These are phyloP conservation scores for Stegodyphus dumicola DNA, from an alignment of 1,140 invertebrate species.

Conservation along the genomic window DNA sequence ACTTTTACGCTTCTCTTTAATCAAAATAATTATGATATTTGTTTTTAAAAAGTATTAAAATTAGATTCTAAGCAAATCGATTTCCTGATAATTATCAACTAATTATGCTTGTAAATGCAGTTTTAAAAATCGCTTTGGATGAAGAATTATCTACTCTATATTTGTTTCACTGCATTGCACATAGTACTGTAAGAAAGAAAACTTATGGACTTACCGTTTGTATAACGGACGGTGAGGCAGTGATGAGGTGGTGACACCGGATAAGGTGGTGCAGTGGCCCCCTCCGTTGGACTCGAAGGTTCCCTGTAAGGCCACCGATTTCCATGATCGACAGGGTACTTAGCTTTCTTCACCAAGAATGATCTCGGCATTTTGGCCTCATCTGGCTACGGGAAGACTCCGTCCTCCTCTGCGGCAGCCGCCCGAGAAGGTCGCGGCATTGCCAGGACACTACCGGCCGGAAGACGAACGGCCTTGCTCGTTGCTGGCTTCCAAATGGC, in stretches of 20 bases:
- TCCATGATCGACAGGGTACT: slow-evolving; percentile 63
- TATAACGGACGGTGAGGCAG: slow-evolving; percentile 51
- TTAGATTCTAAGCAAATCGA: too few relatives aligned
- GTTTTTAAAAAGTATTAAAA: too few relatives aligned
- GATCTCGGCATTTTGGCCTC: slow-evolving; percentile 68
- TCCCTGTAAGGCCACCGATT: slow-evolving; percentile 60
- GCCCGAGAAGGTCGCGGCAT: slow-evolving; percentile 16
- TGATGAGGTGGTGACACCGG: slow-evolving; percentile 44
- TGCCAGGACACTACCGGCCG: neutral
- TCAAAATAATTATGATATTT: too few relatives aligned
- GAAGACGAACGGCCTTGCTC: too few relatives aligned
- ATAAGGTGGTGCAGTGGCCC: slow-evolving; percentile 59
- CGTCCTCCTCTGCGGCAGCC: slow-evolving; percentile 3
- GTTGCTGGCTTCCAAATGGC: neutral
- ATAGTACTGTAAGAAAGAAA: neutral
- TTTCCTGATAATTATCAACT: too few relatives aligned
- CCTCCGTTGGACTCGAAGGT: slow-evolving; percentile 64
- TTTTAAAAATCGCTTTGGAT: too few relatives aligned
- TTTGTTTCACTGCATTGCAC: neutral
- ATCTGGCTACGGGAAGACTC: slow-evolving; percentile 30
- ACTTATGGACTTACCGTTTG: slow-evolving; percentile 45
- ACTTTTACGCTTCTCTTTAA: too few relatives aligned
- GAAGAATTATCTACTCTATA: too few relatives aligned
- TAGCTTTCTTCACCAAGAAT: slow-evolving; percentile 69
- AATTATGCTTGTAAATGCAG: too few relatives aligned